These are phyloP conservation scores for Temnothorax rugatulus DNA, from an alignment of 2,888 invertebrate genomes.

Conservation along the genomic window DNA sequence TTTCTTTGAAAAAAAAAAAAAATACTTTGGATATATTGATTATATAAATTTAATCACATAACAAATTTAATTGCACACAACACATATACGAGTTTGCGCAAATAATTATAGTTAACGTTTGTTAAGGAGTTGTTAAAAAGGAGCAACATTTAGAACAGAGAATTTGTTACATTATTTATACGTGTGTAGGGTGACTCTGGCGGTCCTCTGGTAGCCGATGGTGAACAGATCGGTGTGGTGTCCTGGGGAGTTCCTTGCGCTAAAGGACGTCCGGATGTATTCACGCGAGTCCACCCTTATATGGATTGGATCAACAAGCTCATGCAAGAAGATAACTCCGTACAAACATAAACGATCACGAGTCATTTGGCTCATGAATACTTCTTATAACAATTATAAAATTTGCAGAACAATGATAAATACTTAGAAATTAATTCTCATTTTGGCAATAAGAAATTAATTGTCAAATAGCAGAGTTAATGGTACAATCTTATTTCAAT, in stretches of 20 bases:
- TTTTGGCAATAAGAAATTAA: not conserved
- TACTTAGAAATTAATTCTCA: not conserved
- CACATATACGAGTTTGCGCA: not conserved
- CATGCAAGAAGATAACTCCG: constrained; percentile 63
- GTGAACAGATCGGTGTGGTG: constrained; percentile 85
- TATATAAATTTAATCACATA: not conserved
- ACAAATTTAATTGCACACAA: not conserved
- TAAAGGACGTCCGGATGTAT: constrained; percentile 85
- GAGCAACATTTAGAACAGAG: not conserved
- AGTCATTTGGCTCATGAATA: not conserved
- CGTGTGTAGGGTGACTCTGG: constrained; percentile 83
- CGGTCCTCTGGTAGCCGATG: constrained; percentile 83
- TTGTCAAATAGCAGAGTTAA: constrained; percentile 14
- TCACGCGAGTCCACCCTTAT: constrained; percentile 85
- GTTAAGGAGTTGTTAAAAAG: too few relatives aligned
- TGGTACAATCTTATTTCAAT: not conserved
- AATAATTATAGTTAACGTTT: not conserved
- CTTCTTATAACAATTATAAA: not conserved
- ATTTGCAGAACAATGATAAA: not conserved
- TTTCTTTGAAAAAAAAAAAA: not conserved
- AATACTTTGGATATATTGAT: not conserved
- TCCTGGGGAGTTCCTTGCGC: constrained; percentile 87
- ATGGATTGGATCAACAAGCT: constrained; percentile 83
- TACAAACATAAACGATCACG: not conserved
- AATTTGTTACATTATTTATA: constrained; percentile 3